phyloP scores from a whole-genome alignment of 2,888 invertebrate species.

The Sesia bembeciformis region DNA sequence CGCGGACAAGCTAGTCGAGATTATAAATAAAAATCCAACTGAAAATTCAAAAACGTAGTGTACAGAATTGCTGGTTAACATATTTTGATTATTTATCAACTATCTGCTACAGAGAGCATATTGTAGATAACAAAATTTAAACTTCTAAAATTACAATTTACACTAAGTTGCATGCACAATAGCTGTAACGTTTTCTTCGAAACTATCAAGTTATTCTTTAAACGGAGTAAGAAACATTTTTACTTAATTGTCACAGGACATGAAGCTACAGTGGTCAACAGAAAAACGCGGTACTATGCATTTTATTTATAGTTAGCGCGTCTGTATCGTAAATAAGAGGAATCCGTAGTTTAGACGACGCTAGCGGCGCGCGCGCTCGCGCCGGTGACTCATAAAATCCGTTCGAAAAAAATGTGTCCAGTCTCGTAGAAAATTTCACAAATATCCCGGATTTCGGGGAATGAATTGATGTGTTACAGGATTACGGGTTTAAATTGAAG shows the following conservation, averaged over 20 bases:
- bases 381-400: constrained; percentile 1
- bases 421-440: too few species aligned
- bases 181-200: neutral
- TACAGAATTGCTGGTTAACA: too few species aligned
- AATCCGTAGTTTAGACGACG: constrained; percentile 26
- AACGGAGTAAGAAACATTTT: neutral
- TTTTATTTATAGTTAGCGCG: constrained; percentile 51
- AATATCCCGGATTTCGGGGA: too few species aligned
- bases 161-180: neutral
- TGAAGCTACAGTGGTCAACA: neutral
- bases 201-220: neutral
- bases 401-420: too few species aligned
- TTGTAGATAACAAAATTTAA: too few species aligned
- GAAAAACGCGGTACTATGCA: constrained; percentile 10
- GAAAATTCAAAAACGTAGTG: too few species aligned
- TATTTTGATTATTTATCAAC: too few species aligned
- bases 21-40: too few species aligned
- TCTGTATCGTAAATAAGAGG: constrained; percentile 28
- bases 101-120: too few species aligned
- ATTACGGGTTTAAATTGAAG: too few species aligned
- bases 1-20: too few species aligned
- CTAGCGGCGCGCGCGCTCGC: constrained; percentile 48
- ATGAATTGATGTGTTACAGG: too few species aligned
- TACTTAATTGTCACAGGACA: neutral
- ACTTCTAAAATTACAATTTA: neutral